A percentile compares a stretch with the other conserved stretches of the same genome.
phyloP scores from a whole-genome alignment of 2,797 vertebrate genomes.

The Hypotaenidia okinawae region DNA sequence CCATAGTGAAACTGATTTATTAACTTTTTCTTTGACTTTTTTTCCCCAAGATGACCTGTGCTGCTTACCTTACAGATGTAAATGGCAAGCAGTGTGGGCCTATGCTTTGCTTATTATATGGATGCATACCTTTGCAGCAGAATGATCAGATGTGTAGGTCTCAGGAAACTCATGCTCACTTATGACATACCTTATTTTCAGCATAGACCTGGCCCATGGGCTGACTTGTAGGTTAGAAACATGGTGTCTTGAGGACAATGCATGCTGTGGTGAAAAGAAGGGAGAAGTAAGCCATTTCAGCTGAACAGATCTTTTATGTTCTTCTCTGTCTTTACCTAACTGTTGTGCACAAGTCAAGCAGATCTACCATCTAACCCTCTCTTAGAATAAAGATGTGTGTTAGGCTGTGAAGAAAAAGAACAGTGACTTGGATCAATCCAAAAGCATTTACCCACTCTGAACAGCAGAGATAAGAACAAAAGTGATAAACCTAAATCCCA shows the following conservation, averaged over 20 bases:
- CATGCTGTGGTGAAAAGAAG: neutral
- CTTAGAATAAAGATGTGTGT: neutral
- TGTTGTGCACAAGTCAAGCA: neutral
- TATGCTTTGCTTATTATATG: neutral
- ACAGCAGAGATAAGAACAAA: neutral
- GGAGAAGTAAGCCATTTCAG: neutral
- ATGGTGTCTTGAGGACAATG: neutral
- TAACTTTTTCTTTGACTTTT: neutral
- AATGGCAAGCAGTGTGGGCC: neutral
- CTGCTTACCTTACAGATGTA: neutral
- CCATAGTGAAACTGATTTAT: neutral
- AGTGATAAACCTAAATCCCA: constrained; percentile 21
- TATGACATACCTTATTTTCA: neutral
- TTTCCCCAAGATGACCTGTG: neutral
- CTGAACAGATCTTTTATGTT: neutral
- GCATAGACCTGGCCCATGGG: neutral
- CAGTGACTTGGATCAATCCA: neutral
- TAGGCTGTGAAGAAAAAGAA: neutral
- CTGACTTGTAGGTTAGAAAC: neutral
- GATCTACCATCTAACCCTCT: neutral
- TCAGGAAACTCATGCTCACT: neutral
- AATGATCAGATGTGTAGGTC: neutral
- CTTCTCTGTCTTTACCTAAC: neutral
- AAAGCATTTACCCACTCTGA: neutral
- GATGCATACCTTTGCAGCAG: neutral